Percentiles rank a stretch among this genome's conserved stretches.
These are phyloP conservation scores for Pachycephala philippinensis DNA, from an alignment of 2,113 vertebrate genomes.

Conservation along the genomic window DNA sequence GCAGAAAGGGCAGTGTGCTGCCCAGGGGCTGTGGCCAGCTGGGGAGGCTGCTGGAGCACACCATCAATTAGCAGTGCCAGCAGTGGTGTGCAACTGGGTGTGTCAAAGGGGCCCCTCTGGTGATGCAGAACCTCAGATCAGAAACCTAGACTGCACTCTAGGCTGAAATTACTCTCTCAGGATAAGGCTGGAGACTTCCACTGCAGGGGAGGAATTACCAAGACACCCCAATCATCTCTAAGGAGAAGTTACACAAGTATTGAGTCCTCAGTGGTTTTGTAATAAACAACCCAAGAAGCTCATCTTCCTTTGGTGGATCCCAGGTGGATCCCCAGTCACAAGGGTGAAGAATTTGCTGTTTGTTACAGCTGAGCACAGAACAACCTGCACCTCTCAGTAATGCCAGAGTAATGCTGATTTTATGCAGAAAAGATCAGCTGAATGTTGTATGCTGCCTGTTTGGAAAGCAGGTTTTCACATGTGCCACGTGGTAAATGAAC, in stretches of 20 bases:
- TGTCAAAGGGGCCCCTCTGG: not conserved
- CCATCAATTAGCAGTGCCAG: not conserved
- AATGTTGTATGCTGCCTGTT: not conserved
- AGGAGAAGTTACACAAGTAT: not conserved
- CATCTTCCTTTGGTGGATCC: not conserved
- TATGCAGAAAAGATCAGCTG: not conserved
- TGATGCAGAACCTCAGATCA: not conserved
- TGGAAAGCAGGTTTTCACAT: not conserved
- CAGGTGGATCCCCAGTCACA: not conserved
- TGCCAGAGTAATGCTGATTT: not conserved
- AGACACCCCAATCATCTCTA: not conserved
- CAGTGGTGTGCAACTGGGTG: fast-evolving
- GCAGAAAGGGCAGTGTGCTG: not conserved
- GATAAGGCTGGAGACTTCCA: not conserved
- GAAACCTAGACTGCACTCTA: not conserved
- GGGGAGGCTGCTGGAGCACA: not conserved
- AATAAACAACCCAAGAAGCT: not conserved
- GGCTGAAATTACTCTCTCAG: not conserved
- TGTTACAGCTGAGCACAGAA: not conserved
- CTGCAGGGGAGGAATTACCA: not conserved
- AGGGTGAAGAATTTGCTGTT: not conserved
- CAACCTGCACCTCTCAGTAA: not conserved
- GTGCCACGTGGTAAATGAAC: not conserved
- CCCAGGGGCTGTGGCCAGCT: not conserved
- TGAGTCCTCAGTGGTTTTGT: not conserved